These are phyloP conservation scores for Allolobophora icterica DNA, from an alignment of 2,888 invertebrate genomes.

Conservation along the genomic window DNA sequence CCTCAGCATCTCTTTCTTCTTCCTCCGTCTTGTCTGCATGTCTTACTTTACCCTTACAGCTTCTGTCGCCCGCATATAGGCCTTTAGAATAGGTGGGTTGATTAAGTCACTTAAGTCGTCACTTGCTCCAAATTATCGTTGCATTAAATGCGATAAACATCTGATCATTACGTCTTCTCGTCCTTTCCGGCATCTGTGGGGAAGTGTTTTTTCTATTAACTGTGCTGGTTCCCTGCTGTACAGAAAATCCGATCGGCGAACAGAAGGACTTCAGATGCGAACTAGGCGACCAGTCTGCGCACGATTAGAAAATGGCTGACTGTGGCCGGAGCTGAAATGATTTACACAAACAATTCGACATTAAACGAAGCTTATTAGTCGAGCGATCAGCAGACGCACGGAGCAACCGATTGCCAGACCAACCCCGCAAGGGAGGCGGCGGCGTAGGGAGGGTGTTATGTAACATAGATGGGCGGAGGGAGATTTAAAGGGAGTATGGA, in stretches of 20 bases:
- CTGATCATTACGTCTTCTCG: background rate
- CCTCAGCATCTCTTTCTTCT: too few relatives aligned
- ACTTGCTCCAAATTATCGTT: background rate
- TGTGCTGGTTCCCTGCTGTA: background rate
- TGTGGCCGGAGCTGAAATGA: background rate
- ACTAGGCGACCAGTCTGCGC: background rate
- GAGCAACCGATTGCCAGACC: background rate
- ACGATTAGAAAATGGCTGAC: background rate
- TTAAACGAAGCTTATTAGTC: constrained; percentile 29
- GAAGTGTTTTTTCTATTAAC: constrained; percentile 6
- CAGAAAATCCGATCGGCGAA: background rate
- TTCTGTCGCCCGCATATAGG: background rate
- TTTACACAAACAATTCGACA: constrained; percentile 5
- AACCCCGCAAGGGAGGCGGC: background rate
- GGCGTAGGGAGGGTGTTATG: background rate
- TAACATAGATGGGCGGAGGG: background rate
- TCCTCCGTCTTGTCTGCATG: too few relatives aligned
- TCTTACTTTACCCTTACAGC: background rate
- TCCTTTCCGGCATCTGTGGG: background rate
- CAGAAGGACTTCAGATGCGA: background rate
- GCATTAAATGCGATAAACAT: background rate
- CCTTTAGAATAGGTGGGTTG: background rate
- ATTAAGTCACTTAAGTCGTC: background rate
- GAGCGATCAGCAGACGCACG: background rate
- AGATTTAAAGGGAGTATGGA: background rate